phyloP scores from a whole-genome alignment of 2,113 vertebrate genomes.

The Oreocharis arfaki region DNA sequence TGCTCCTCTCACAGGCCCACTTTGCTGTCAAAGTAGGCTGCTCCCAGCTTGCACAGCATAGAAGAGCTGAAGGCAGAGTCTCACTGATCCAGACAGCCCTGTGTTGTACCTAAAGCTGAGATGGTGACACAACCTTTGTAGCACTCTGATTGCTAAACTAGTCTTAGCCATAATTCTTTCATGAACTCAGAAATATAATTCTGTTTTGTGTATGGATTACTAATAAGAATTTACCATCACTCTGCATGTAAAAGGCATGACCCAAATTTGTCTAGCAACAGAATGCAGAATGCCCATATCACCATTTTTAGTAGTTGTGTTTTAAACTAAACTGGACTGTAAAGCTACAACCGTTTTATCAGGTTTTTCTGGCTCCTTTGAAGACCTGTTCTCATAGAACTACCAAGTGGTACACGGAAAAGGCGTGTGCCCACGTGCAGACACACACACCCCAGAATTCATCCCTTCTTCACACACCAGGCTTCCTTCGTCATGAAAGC shows the following conservation, averaged over 20 bases:
- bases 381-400: neutral
- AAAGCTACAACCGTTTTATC: neutral
- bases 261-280: neutral
- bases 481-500: neutral
- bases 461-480: neutral
- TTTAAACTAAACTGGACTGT: neutral
- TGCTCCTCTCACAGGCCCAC: neutral
- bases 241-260: neutral
- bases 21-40: neutral
- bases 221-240: neutral
- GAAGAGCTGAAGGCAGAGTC: neutral
- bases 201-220: neutral
- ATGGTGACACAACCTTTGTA: neutral
- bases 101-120: neutral
- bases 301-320: neutral
- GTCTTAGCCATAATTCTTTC: neutral
- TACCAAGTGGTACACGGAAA: neutral
- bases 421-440: rapidly evolving
- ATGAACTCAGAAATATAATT: neutral
- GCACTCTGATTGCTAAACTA: neutral
- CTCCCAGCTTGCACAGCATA: rapidly evolving
- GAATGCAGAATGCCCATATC: neutral
- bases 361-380: neutral
- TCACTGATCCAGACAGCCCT: neutral
- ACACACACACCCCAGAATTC: neutral